Base-by-base conservation (phyloP, 2,888 invertebrate species). In the Vanessa cardui region DNA sequence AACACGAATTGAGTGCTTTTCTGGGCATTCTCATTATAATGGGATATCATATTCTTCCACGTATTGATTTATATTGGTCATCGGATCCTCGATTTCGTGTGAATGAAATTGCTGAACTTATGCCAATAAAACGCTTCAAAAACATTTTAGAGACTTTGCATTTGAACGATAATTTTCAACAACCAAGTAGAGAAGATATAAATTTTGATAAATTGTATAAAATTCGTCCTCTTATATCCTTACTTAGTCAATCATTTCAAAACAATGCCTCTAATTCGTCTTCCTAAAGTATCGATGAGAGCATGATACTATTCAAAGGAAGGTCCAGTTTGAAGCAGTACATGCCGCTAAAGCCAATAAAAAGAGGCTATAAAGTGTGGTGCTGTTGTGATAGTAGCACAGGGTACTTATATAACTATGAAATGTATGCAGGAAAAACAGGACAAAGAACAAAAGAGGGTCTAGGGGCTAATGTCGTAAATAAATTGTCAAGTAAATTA, bases 31-130 rank as follows among this genome's bases (percentile, higher is more conserved):
- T 76, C 26, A 76, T 76, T 69, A 69, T 73, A 59, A 78, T 77
- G 74, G 75, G 75, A 44, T 64, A 62, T 68, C 69, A 76, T 71
- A 65, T 67, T 50, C 69, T 77, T 58, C 75, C 75, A 59, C 26
- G 64, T 26, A 72, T 76, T 49, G 73, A 75, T 68, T 71, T 73
- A 70, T 77, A 76, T 74, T 78, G 76, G 75, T 74, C 77, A 67
- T 69, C 71, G 62, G 75, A 76, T 70, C 73, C 73, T 58, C 65
- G 66, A 66, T 73, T 76, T 71, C 68, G 69, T 56, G 76, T 75
- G 44, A 56, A 62, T 63, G 70, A 72, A 68, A 76, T 77, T 69
- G 77, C 76, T 64, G 63, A 70, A 61, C 66, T 72, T 66, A 77
- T 77, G 26, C 33, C 33, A 64, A 64, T 66, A 47, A 73, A 76